Conservation (phyloP, 2,888 invertebrate species). For the Lithosia quadra region DNA sequence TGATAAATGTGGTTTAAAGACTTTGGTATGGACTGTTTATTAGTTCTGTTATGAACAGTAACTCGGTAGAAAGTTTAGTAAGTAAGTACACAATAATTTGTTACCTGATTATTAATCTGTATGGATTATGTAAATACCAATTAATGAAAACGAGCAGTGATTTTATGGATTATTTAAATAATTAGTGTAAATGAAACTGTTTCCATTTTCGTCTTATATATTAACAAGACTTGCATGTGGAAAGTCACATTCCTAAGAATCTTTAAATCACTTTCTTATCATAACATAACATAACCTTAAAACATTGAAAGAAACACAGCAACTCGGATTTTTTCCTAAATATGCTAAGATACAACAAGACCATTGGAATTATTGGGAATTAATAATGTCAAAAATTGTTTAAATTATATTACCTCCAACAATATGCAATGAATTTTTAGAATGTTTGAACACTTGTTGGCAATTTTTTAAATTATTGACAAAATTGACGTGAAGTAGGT, state of each 20-base stretch:
- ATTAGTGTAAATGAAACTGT: not conserved
- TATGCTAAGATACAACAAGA: not conserved
- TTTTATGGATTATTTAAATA: not conserved
- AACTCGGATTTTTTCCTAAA: not conserved
- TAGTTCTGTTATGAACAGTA: not conserved
- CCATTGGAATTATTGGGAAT: not conserved
- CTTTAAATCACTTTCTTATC: not conserved
- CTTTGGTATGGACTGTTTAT: not conserved
- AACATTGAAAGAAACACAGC: not conserved
- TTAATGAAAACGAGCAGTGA: not conserved
- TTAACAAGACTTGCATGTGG: not conserved
- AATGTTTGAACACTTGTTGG: slow-evolving; percentile 16
- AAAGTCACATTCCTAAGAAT: not conserved
- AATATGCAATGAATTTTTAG: not conserved
- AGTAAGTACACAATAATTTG: no score
- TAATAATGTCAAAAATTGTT: not conserved
- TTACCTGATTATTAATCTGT: not conserved
- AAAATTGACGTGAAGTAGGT: not conserved
- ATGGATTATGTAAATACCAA: not conserved
- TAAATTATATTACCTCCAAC: not conserved
- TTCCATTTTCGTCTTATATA: not conserved
- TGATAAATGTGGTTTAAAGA: not conserved
- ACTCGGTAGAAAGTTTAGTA: not conserved
- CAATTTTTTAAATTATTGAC: slow-evolving; percentile 7
- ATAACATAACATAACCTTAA: slow-evolving; percentile 17